These are phyloP conservation scores for Oxyura jamaicensis DNA, from an alignment of 2,113 vertebrate genomes.

Conservation along the genomic window DNA sequence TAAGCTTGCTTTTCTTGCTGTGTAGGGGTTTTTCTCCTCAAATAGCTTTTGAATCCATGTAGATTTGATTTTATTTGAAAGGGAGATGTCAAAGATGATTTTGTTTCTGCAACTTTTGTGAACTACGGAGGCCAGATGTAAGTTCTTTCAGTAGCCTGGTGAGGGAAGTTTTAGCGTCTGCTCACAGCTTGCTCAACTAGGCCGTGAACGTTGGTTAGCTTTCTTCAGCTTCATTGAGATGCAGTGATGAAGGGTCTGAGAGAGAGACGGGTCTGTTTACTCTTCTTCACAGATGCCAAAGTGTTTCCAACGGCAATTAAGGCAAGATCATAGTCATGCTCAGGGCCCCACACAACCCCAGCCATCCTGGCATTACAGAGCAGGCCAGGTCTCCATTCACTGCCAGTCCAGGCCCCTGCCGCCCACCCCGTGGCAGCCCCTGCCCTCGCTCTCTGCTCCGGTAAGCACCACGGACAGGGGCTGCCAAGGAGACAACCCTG, in stretches of 20 bases:
- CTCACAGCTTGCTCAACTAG: neutral
- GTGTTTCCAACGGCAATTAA: neutral
- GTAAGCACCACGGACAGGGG: constrained; percentile 20
- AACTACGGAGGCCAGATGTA: neutral
- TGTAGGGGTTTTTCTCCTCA: neutral
- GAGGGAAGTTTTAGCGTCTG: neutral
- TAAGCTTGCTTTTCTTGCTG: neutral
- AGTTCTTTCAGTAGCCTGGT: neutral
- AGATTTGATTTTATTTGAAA: neutral
- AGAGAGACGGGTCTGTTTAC: neutral
- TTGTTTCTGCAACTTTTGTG: neutral
- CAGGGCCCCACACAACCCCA: neutral
- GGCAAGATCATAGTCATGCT: rapidly evolving
- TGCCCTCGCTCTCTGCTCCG: neutral
- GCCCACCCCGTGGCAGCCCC: neutral
- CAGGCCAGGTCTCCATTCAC: rapidly evolving
- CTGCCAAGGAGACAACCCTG: rapidly evolving
- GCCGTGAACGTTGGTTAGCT: rapidly evolving
- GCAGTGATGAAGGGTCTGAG: neutral
- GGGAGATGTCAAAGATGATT: neutral
- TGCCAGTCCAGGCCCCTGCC: rapidly evolving
- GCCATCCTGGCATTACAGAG: neutral
- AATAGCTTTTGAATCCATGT: neutral
- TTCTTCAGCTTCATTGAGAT: neutral
- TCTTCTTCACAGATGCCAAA: neutral